Percentiles rank a stretch among this genome's conserved stretches.
Conservation (phyloP, 2,797 vertebrate genomes). For the Neosalanx taihuensis region DNA sequence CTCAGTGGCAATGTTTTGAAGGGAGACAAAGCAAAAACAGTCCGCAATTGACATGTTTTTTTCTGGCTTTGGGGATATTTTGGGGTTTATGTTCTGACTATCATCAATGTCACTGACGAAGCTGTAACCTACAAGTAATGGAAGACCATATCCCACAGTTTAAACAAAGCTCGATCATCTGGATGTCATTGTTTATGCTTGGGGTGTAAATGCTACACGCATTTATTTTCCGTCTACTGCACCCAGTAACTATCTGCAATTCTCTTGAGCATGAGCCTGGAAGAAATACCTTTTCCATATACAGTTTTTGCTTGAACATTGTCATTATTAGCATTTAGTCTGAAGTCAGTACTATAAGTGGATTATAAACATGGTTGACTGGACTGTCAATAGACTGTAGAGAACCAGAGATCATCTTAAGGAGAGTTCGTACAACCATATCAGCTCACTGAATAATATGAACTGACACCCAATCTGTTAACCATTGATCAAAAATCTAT, state of each 20-base stretch:
- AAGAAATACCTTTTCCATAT: background rate
- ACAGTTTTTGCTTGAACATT: background rate
- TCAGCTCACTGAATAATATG: background rate
- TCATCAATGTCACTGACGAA: conserved; percentile 22
- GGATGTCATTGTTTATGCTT: conserved; percentile 28
- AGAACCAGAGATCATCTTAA: conserved; percentile 17
- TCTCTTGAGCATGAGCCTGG: background rate
- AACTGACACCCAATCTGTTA: background rate
- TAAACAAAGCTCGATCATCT: background rate
- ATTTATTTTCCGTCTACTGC: background rate
- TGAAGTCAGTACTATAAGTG: background rate
- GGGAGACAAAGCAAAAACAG: conserved; percentile 55
- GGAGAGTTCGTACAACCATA: background rate
- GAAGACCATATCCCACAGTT: conserved; percentile 3
- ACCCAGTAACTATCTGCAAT: background rate
- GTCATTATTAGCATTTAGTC: background rate
- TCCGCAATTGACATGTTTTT: conserved; percentile 21
- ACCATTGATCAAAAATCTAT: background rate
- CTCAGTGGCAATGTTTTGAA: conserved; percentile 61
- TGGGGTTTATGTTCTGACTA: background rate
- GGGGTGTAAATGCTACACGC: conserved; percentile 1
- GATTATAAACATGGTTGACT: conserved; percentile 31
- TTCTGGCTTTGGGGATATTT: conserved; percentile 10
- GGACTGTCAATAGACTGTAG: conserved; percentile 28
- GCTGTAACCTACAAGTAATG: conserved; percentile 18